Conservation (phyloP, 2,797 vertebrate genomes). For the Falco biarmicus region DNA sequence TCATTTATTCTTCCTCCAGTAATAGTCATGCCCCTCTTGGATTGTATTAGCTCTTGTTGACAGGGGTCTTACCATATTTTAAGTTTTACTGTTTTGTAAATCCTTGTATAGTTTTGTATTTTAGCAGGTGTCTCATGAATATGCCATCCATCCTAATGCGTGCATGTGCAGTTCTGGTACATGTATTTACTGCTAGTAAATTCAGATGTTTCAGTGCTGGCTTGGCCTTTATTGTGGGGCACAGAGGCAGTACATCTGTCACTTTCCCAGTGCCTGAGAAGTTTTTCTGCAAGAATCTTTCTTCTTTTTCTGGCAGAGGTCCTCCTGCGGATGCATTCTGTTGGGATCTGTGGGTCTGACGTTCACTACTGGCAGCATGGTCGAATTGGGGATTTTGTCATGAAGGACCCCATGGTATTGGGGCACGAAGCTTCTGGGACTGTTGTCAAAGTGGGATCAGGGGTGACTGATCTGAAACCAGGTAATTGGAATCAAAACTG, state of each 20-base stretch:
- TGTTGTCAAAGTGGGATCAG: slow-evolving; percentile 87
- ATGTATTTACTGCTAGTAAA: not conserved
- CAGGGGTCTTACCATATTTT: not conserved
- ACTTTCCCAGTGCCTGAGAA: not conserved
- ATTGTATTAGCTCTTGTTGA: not conserved
- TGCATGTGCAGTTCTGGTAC: not conserved
- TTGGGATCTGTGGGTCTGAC: slow-evolving; percentile 95
- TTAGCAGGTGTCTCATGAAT: not conserved
- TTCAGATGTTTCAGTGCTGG: not conserved
- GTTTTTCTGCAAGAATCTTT: not conserved
- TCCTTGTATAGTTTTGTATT: not conserved
- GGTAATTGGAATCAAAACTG: slow-evolving; percentile 71
- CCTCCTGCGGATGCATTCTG: slow-evolving; percentile 93
- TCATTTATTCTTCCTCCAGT: not conserved
- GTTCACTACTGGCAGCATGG: slow-evolving; percentile 96
- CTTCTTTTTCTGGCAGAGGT: slow-evolving; percentile 81
- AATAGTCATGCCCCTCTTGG: not conserved
- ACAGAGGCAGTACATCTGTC: rapidly evolving
- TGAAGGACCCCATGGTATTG: slow-evolving; percentile 90
- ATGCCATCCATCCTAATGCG: rapidly evolving
- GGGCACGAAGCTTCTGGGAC: slow-evolving; percentile 93
- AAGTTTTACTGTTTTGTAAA: not conserved
- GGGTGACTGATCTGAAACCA: slow-evolving; percentile 87
- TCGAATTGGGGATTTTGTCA: slow-evolving; percentile 86
- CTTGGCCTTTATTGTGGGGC: not conserved